Conservation (phyloP, 2,113 vertebrate species). For the Paramormyrops kingsleyae region DNA sequence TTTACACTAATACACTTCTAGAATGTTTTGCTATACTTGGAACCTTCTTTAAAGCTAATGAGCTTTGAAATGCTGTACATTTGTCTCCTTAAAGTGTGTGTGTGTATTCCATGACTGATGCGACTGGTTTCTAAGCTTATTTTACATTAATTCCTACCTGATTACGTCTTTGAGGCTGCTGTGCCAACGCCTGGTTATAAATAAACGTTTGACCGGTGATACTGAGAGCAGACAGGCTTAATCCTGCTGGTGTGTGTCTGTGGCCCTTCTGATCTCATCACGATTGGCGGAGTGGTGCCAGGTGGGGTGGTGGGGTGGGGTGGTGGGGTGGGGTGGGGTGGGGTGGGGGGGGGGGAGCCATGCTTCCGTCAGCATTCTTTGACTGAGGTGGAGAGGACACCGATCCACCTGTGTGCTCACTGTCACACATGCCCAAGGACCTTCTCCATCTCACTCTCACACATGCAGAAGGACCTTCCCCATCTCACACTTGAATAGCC, state of each 20-base stretch:
- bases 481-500: not conserved
- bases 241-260: not conserved
- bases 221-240: not conserved
- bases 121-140: not conserved
- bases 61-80: not conserved
- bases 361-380: not conserved
- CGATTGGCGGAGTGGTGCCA: too few relatives aligned
- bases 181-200: not conserved
- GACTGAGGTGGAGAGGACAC: slow-evolving; percentile 17
- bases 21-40: not conserved
- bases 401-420: slow-evolving; percentile 39
- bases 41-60: slow-evolving; percentile 3
- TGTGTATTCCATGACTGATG: not conserved
- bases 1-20: not conserved
- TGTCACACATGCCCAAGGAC: not conserved
- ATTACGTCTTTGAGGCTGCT: not conserved
- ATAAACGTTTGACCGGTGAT: not conserved
- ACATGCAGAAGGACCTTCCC: not conserved
- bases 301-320: too few relatives aligned
- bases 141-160: not conserved
- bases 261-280: not conserved
- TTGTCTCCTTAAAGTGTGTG: not conserved
- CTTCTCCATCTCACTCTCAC: not conserved
- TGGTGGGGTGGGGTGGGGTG: too few relatives aligned
- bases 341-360: not conserved